These are phyloP conservation scores for Equus quagga DNA, from an alignment of 2,113 vertebrate genomes.

Conservation along the genomic window DNA sequence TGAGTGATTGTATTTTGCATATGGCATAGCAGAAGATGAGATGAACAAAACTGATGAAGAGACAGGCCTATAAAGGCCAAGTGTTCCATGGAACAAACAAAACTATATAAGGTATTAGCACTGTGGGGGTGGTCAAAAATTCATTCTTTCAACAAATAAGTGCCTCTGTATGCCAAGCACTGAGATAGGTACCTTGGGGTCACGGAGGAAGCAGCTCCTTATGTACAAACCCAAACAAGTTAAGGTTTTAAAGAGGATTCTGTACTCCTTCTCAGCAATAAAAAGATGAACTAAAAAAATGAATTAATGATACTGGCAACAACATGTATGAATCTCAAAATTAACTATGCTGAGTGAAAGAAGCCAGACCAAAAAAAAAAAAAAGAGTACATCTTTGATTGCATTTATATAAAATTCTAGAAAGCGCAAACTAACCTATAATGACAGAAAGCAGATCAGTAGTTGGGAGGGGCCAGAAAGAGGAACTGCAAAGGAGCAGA, in stretches of 20 bases:
- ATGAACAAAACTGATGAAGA: constrained; percentile 20
- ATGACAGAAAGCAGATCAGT: not conserved
- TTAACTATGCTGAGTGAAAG: constrained; percentile 15
- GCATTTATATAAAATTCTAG: constrained; percentile 28
- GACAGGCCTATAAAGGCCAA: constrained; percentile 11
- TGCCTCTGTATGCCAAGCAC: not conserved
- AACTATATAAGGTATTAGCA: not conserved
- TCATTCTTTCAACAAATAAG: not conserved
- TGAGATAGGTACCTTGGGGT: not conserved
- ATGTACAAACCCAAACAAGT: constrained; percentile 31
- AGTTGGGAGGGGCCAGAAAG: not conserved
- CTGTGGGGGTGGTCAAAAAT: not conserved
- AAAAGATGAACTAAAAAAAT: not conserved
- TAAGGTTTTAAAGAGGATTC: constrained; percentile 23
- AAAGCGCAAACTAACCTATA: not conserved
- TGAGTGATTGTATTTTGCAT: constrained; percentile 50
- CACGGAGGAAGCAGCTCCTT: constrained; percentile 1
- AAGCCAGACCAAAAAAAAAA: not conserved
- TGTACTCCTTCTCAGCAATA: not conserved
- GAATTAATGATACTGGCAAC: not conserved
- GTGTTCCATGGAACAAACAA: not conserved
- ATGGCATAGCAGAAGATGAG: constrained; percentile 48
- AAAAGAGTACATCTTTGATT: constrained; percentile 14
- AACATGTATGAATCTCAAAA: constrained; percentile 23
- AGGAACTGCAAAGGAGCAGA: not conserved